A percentile compares a stretch with the other conserved stretches of the same genome.
phyloP scores from a whole-genome alignment of 1,140 invertebrate species.

The Nomia melanderi region DNA sequence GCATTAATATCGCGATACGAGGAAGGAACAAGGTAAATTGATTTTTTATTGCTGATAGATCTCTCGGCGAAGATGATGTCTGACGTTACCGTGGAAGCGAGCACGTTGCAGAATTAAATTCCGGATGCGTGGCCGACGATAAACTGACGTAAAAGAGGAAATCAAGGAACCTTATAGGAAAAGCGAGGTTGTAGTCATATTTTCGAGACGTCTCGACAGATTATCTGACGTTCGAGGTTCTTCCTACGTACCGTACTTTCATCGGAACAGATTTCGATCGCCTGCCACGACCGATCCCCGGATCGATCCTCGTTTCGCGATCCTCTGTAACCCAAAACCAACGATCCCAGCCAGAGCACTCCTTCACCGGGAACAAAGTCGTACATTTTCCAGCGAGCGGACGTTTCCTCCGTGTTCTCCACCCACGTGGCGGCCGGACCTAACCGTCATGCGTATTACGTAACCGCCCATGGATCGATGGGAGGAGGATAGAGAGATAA shows the following conservation, averaged over 20 bases:
- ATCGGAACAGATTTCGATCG: neutral
- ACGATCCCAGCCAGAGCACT: conserved; percentile 36
- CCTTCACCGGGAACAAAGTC: conserved; percentile 45
- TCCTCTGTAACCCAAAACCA: conserved; percentile 54
- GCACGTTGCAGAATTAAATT: too few species aligned
- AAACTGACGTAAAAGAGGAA: too few species aligned
- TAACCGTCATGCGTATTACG: conserved; percentile 51
- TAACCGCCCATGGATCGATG: conserved; percentile 24
- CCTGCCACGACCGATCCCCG: neutral
- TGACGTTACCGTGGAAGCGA: too few species aligned
- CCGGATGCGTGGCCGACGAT: too few species aligned
- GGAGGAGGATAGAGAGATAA: conserved; percentile 7
- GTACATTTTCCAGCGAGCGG: conserved; percentile 51
- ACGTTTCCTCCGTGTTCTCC: conserved; percentile 66
- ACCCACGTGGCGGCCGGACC: conserved; percentile 55
- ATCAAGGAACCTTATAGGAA: too few species aligned
- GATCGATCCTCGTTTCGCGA: neutral
- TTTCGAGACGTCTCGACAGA: too few species aligned
- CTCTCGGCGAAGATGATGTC: too few species aligned
- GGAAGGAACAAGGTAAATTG: too few species aligned
- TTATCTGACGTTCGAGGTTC: neutral
- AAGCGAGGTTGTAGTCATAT: too few species aligned
- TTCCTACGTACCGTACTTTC: neutral
- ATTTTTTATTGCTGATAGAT: too few species aligned
- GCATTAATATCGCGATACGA: too few species aligned